Evolutionary conservation across 2,113 vertebrate species (phyloP), one percentile per base, ranked within the genome.

Genomic region (Nesogale talazaci): DNA sequence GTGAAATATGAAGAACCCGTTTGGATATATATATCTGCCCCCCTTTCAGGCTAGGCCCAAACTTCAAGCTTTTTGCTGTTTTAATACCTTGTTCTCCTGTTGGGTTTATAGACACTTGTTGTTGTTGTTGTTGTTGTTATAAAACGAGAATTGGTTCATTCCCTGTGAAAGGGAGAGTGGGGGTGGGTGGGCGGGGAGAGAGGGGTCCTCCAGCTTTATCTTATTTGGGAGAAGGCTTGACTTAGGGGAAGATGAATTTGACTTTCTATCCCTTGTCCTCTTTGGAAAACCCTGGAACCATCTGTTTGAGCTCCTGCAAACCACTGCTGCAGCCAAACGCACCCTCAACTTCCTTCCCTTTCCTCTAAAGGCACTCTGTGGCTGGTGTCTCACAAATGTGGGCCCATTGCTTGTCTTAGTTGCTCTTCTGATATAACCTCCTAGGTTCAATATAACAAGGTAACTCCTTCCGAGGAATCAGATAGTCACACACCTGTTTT

Each of bases 1-100:
- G 1, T 74, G 94, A 96, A 97, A 95, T 92, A 96, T 94, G 94
- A 94, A 92, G 94, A 96, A 94, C 79, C 63, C 7, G 0, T 57
- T 82, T 82, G 79, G 40, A 80, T 89, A 89, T 86, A 89, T 86
- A 52, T 52, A 52, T 11, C 46, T 52, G 46, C 46, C 70, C n/a
- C 89, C 81, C 82, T 78, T 93, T 23, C 25, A 10, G 14, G 22
- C 77, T 87, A 79, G 88, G 56, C 70, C 84, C 10, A 36, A 76
- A 90, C 85, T 88, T 72, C 31, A 87, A 81, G 36, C 19, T 85
- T 89, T 86, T 74, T 46, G 59, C 22, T 88, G 72, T 67, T 52
- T 52, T 7, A 90, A 90, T 61, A 94, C 89, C 82, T 95, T 89
- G 59, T 61, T 61, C 22, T 61, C 23, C 59, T 61, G 17, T 61